Percentiles rank a stretch among this genome's conserved stretches.
These are phyloP conservation scores for Mamestra configurata DNA, from an alignment of 1,140 invertebrate species.

Conservation along the genomic window DNA sequence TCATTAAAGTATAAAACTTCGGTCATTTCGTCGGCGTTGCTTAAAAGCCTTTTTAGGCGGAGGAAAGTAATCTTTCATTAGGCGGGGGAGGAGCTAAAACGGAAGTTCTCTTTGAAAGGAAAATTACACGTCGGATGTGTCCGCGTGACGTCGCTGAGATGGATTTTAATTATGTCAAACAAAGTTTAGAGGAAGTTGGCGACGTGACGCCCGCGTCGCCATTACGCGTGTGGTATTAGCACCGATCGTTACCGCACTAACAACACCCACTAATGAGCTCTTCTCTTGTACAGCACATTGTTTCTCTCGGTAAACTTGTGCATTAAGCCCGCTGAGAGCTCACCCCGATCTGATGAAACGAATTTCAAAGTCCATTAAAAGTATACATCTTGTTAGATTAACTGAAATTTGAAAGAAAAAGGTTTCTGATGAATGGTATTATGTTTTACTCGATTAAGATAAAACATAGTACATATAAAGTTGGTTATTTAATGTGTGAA, in stretches of 20 bases:
- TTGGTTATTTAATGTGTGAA: not conserved
- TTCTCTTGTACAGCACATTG: not conserved
- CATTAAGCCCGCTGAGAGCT: conserved; percentile 8
- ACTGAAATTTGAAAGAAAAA: conserved; percentile 17
- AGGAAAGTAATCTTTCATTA: conserved; percentile 88
- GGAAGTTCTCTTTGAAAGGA: conserved; percentile 87
- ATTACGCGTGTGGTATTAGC: conserved; percentile 54
- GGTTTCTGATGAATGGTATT: conserved; percentile 11
- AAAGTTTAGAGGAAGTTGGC: conserved; percentile 79
- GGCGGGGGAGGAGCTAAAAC: conserved; percentile 85
- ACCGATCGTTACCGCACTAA: not conserved
- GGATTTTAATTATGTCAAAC: conserved; percentile 87
- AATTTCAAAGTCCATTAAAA: conserved; percentile 40
- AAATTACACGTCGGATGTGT: conserved; percentile 86
- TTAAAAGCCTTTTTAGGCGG: conserved; percentile 88
- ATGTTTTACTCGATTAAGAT: conserved; percentile 17
- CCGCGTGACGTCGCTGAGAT: conserved; percentile 77
- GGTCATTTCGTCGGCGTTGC: conserved; percentile 86
- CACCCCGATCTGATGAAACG: conserved; percentile 32
- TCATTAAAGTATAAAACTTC: conserved; percentile 88
- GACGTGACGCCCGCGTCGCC: conserved; percentile 54
- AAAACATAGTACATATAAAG: not conserved
- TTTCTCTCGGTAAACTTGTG: conserved; percentile 28
- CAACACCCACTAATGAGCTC: conserved; percentile 3
- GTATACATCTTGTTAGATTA: conserved; percentile 22